Percentiles rank a stretch among this genome's conserved stretches.
Evolutionary conservation across 92 coral and sea anemone genomes (phyloP).

Genomic region (Parazoanthus darwini): DNA sequence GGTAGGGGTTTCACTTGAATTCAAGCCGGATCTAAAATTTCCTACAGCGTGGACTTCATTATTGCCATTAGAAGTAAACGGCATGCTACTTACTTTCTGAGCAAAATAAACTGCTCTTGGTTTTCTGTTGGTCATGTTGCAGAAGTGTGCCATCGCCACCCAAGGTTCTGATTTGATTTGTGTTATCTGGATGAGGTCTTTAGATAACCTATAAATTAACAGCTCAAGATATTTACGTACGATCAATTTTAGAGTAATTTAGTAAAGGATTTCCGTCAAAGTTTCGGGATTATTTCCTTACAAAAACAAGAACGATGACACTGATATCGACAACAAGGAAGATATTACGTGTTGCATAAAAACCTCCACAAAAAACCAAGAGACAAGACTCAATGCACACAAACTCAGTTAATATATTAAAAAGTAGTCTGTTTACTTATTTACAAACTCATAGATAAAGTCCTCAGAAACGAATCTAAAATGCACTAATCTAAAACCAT

Average conservation of each 20-base stretch:
- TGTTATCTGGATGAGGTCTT: slow-evolving; percentile 87
- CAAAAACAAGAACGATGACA: background rate
- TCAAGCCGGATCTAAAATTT: no score
- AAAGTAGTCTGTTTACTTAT: no score
- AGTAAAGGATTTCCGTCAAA: no score
- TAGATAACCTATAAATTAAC: slow-evolving; percentile 68
- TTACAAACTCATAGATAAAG: no score
- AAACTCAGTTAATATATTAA: no score
- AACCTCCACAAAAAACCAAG: background rate
- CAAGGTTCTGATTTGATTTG: slow-evolving; percentile 90
- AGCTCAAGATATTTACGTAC: background rate
- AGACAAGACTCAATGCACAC: no score
- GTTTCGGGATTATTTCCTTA: background rate
- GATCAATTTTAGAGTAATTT: background rate
- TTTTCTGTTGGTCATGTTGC: slow-evolving; percentile 83
- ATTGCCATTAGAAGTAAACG: background rate
- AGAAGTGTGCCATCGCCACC: slow-evolving; percentile 97
- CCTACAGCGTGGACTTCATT: no score
- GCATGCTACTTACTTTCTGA: slow-evolving; percentile 67
- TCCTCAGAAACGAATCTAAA: no score
- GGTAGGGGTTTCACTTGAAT: no score
- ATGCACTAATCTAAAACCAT: no score
- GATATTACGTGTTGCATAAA: background rate
- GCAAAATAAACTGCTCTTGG: slow-evolving; percentile 97
- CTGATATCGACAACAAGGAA: background rate